phyloP scores from a whole-genome alignment of 2,888 invertebrate species.

The Leucania comma region DNA sequence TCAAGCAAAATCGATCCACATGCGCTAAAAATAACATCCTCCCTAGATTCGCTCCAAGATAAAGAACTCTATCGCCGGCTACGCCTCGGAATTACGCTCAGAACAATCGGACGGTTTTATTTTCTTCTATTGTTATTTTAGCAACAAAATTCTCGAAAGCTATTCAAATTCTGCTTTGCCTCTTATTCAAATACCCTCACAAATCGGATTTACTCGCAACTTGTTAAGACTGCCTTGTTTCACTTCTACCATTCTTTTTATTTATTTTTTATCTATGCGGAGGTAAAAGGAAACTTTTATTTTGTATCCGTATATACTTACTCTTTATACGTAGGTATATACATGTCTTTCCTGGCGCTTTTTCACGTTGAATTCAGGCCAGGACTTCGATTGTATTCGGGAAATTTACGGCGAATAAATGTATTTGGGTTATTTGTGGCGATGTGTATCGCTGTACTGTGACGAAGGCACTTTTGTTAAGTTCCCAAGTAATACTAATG shows the following conservation, averaged over 20 bases:
- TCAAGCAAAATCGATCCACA: slow-evolving; percentile 15
- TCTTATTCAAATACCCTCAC: slow-evolving; percentile 87
- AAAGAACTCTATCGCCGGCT: slow-evolving; percentile 31
- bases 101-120: slow-evolving; percentile 63
- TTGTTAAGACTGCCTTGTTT: slow-evolving; percentile 87
- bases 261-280: slow-evolving; percentile 74
- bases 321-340: not conserved
- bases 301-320: slow-evolving; percentile 42
- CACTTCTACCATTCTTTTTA: slow-evolving; percentile 77
- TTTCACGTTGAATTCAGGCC: slow-evolving; percentile 56
- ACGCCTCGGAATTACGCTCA: slow-evolving; percentile 40
- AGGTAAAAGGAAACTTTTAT: slow-evolving; percentile 65
- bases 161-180: slow-evolving; percentile 69
- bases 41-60: slow-evolving; percentile 39
- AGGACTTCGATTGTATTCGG: slow-evolving; percentile 40
- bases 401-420: slow-evolving; percentile 46
- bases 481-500: slow-evolving; percentile 35
- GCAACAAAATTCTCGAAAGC: slow-evolving; percentile 65
- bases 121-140: slow-evolving; percentile 66
- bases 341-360: slow-evolving; percentile 9
- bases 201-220: slow-evolving; percentile 87
- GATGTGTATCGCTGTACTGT: slow-evolving; percentile 12
- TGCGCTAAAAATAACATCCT: slow-evolving; percentile 34
- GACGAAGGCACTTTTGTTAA: slow-evolving; percentile 37
- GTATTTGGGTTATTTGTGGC: slow-evolving; percentile 42